These are phyloP conservation scores for Antheraea yamamai DNA, from an alignment of 2,888 invertebrate species.

Conservation along the genomic window DNA sequence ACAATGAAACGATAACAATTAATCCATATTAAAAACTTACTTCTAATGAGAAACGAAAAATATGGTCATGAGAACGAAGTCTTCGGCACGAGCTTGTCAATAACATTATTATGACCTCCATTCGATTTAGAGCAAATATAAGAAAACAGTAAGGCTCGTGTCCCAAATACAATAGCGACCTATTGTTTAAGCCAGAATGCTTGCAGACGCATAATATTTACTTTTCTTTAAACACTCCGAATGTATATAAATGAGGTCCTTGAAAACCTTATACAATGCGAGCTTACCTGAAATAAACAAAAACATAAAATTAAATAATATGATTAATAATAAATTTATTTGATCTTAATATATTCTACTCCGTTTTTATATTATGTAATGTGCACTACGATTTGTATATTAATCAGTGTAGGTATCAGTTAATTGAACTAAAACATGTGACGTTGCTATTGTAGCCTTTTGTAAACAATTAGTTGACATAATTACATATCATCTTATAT, in stretches of 20 bases:
- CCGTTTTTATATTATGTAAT: neutral
- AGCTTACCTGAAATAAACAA: constrained; percentile 3
- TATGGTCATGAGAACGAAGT: too few relatives aligned
- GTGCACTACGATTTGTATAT: neutral
- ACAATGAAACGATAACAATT: too few relatives aligned
- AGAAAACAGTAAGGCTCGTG: constrained; percentile 7
- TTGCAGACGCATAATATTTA: constrained; percentile 8
- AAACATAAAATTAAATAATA: neutral
- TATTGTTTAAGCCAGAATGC: neutral
- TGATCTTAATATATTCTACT: neutral
- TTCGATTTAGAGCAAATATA: neutral
- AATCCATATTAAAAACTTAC: too few relatives aligned
- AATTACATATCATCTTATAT: neutral
- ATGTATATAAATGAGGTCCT: neutral
- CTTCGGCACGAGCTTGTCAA: neutral
- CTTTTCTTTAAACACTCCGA: constrained; percentile 1
- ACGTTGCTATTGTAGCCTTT: neutral
- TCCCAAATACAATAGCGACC: neutral
- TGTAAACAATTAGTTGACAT: neutral
- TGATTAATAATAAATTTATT: neutral
- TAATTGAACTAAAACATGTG: too few relatives aligned
- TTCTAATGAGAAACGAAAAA: too few relatives aligned
- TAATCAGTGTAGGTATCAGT: too few relatives aligned
- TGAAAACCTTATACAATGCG: neutral
- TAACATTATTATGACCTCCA: neutral